Evolutionary conservation across 30 jellyfish, hydroid and myxozoan genomes (phyloP).

Genomic region (Aurelia sp.): DNA sequence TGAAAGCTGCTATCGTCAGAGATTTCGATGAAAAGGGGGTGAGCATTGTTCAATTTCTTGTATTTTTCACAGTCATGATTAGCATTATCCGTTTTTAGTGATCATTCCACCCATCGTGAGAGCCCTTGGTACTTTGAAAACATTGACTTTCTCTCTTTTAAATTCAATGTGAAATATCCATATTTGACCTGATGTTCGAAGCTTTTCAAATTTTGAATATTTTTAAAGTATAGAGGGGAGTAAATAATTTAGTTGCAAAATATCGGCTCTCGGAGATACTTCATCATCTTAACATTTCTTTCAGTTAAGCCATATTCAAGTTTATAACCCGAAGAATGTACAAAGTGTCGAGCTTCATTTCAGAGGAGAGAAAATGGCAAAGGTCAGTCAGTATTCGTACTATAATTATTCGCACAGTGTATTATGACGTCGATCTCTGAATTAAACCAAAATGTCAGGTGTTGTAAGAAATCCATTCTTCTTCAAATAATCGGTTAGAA

Average conservation of each 20-base stretch:
- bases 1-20: constrained; percentile 94
- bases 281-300: neutral
- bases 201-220: no score
- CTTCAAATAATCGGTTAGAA: neutral
- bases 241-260: no score
- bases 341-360: constrained; percentile 97
- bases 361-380: constrained; percentile 99
- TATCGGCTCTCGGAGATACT: no score
- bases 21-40: constrained; percentile 98
- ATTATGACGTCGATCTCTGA: neutral
- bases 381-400: constrained; percentile 52
- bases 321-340: constrained; percentile 96
- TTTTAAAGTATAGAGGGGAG: no score
- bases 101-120: no score
- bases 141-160: no score
- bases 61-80: neutral
- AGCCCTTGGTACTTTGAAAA: no score
- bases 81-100: no score
- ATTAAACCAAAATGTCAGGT: neutral
- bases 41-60: neutral
- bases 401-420: neutral
- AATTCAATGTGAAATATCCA: no score
- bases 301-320: constrained; percentile 91
- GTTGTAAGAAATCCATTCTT: no score
- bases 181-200: no score